phyloP scores from a whole-genome alignment of 2,113 vertebrate genomes.

The Dipodomys merriami region DNA sequence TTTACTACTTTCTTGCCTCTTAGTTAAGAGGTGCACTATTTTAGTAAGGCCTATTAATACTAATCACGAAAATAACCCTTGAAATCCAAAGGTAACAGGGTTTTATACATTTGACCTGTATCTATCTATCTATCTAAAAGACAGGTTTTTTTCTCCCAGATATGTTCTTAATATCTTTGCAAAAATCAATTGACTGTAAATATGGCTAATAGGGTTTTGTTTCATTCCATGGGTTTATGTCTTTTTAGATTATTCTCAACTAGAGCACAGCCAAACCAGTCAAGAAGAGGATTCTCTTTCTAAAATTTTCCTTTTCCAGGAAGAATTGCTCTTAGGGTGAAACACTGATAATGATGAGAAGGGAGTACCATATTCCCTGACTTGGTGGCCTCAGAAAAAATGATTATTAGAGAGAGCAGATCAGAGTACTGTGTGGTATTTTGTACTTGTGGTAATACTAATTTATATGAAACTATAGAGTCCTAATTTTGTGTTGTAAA shows the following conservation, averaged over 20 bases:
- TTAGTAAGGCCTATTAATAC: not conserved
- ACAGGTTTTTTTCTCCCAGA: not conserved
- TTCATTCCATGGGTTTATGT: not conserved
- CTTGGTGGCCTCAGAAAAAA: slow-evolving; percentile 11
- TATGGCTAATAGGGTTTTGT: not conserved
- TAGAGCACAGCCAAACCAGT: not conserved
- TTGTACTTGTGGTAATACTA: not conserved
- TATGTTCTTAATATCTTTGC: not conserved
- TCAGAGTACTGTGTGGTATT: not conserved
- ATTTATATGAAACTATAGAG: not conserved
- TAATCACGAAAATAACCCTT: not conserved
- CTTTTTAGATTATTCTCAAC: not conserved
- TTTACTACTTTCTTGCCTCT: not conserved
- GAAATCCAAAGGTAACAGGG: not conserved
- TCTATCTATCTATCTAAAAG: not conserved
- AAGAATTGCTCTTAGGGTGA: not conserved
- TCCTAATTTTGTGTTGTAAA: not conserved
- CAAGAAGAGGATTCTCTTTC: not conserved
- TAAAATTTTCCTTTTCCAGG: not conserved
- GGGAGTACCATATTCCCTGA: not conserved
- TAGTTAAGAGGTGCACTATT: not conserved
- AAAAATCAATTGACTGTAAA: not conserved
- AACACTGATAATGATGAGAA: not conserved
- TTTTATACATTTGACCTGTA: not conserved
- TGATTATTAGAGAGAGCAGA: not conserved